Conservation (phyloP, 2,797 vertebrate species). For the Notolabrus celidotus region DNA sequence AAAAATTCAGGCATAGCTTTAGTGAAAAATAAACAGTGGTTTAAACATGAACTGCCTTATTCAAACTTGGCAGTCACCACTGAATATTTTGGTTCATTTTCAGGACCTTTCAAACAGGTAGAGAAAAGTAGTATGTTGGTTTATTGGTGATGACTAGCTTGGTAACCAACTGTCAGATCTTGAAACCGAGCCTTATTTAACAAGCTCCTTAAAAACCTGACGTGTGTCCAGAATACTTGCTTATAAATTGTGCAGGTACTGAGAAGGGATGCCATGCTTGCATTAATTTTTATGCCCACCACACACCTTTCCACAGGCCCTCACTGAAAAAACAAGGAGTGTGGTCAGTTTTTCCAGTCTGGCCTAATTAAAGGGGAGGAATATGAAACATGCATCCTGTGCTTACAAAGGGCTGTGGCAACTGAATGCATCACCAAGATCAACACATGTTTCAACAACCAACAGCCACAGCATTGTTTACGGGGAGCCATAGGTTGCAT, state of each 20-base stretch:
- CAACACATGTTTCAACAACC: slow-evolving; percentile 63
- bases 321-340: slow-evolving; percentile 67
- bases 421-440: slow-evolving; percentile 69
- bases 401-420: slow-evolving; percentile 74
- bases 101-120: slow-evolving; percentile 71
- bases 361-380: slow-evolving; percentile 75
- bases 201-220: slow-evolving; percentile 70
- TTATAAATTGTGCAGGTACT: slow-evolving; percentile 79
- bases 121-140: slow-evolving; percentile 73
- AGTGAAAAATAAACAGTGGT: slow-evolving; percentile 56
- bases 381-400: slow-evolving; percentile 76
- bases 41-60: slow-evolving; percentile 56
- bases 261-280: slow-evolving; percentile 73
- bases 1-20: slow-evolving; percentile 68
- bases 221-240: slow-evolving; percentile 64
- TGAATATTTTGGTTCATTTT: slow-evolving; percentile 77
- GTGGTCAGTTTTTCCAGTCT: slow-evolving; percentile 82
- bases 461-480: slow-evolving; percentile 71
- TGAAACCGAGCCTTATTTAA: slow-evolving; percentile 73
- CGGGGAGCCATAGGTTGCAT: background rate
- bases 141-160: slow-evolving; percentile 74
- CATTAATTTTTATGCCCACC: slow-evolving; percentile 74
- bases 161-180: slow-evolving; percentile 71
- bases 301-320: slow-evolving; percentile 75
- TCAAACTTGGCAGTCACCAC: slow-evolving; percentile 69